phyloP scores from a whole-genome alignment of 2,113 vertebrate species.

The Nettapus auritus region DNA sequence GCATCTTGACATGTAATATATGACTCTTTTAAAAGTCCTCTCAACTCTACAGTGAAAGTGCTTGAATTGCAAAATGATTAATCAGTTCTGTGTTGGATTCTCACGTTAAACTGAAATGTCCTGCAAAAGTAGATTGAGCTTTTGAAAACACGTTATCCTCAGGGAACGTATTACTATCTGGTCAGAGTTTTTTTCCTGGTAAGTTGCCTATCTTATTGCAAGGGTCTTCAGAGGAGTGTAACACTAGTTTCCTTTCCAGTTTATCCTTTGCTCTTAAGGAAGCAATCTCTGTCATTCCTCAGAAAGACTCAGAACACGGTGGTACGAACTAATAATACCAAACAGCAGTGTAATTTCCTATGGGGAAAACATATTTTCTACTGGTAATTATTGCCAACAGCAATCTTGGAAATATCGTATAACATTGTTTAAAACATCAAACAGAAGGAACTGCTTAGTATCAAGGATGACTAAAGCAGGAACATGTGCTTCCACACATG shows the following conservation, averaged over 20 bases:
- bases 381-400: constrained; percentile 63
- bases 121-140: not conserved
- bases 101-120: not conserved
- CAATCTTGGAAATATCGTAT: constrained; percentile 70
- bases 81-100: not conserved
- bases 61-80: not conserved
- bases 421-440: constrained; percentile 70
- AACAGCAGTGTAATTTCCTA: constrained; percentile 74
- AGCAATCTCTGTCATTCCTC: constrained; percentile 61
- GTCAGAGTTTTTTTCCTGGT: not conserved
- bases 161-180: not conserved
- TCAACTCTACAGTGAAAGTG: not conserved
- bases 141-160: not conserved
- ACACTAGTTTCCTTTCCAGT: constrained; percentile 51
- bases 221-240: constrained; percentile 7
- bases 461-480: constrained; percentile 66
- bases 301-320: constrained; percentile 57
- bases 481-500: constrained; percentile 50
- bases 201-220: not conserved
- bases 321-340: constrained; percentile 77
- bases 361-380: constrained; percentile 73
- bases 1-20: not conserved
- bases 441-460: constrained; percentile 75
- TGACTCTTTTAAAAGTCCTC: not conserved
- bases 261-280: constrained; percentile 49